phyloP scores from a whole-genome alignment of 2,888 invertebrate species.

The Horisme vitalbata region DNA sequence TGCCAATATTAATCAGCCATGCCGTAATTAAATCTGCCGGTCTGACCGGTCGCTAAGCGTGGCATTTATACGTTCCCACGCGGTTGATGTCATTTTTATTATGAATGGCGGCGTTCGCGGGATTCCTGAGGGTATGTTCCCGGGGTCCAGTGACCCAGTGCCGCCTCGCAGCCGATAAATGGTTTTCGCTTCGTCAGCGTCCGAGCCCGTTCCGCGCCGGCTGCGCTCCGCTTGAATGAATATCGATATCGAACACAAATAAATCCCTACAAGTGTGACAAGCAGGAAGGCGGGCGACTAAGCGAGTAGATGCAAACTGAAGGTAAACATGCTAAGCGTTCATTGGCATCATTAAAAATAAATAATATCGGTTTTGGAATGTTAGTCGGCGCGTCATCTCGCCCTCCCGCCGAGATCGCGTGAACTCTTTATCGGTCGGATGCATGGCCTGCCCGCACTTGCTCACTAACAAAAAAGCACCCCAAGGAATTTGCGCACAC shows the following conservation, averaged over 20 bases:
- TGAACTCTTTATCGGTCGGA: constrained; percentile 73
- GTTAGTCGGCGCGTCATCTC: constrained; percentile 62
- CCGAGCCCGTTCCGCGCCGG: constrained; percentile 41
- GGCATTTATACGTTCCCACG: constrained; percentile 74
- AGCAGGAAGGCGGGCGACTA: constrained; percentile 49
- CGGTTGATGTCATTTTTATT: constrained; percentile 79
- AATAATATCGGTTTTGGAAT: constrained; percentile 71
- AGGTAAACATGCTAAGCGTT: constrained; percentile 72
- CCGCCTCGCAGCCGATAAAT: constrained; percentile 54
- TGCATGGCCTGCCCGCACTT: constrained; percentile 38
- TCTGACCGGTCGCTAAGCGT: constrained; percentile 66
- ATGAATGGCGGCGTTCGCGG: constrained; percentile 65
- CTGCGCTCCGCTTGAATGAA: constrained; percentile 51
- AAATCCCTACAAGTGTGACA: constrained; percentile 39
- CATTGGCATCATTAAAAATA: constrained; percentile 77
- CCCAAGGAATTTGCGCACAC: constrained; percentile 11
- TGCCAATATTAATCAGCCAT: constrained; percentile 65
- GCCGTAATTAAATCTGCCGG: constrained; percentile 70
- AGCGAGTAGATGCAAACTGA: constrained; percentile 58
- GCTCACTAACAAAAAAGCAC: constrained; percentile 36
- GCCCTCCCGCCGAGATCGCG: constrained; percentile 74
- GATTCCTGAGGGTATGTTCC: constrained; percentile 43
- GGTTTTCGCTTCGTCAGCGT: constrained; percentile 72
- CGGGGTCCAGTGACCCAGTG: constrained; percentile 71
- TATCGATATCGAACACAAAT: constrained; percentile 46